phyloP scores from a whole-genome alignment of 2,797 vertebrate species.

The Spea hammondii region DNA sequence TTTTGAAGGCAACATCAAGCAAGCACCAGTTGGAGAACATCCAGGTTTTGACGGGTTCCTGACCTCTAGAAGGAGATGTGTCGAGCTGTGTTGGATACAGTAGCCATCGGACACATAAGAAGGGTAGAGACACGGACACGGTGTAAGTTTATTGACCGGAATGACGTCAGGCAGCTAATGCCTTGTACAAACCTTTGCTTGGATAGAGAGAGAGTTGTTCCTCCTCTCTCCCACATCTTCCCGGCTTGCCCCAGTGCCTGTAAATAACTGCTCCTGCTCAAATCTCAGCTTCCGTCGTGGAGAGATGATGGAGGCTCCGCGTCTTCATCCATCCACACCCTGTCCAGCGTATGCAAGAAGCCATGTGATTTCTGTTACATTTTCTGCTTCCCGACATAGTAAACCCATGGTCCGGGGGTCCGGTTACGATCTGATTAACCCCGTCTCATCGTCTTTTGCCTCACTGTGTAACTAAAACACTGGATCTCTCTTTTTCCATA shows the following conservation, averaged over 20 bases:
- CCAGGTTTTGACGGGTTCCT: neutral
- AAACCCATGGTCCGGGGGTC: no score
- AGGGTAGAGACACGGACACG: conserved; percentile 5
- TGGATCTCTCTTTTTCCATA: no score
- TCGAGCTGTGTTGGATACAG: neutral
- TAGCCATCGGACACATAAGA: neutral
- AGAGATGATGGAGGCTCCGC: conserved; percentile 5
- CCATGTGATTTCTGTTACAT: conserved; percentile 16
- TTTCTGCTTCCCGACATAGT: conserved; percentile 19
- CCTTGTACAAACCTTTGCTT: conserved; percentile 25
- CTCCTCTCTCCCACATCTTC: conserved; percentile 16
- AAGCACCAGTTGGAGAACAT: neutral
- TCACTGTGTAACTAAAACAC: no score
- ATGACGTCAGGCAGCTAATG: neutral
- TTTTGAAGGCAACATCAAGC: neutral
- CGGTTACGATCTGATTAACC: no score
- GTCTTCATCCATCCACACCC: conserved; percentile 4
- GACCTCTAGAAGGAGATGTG: neutral
- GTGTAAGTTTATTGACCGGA: conserved; percentile 4
- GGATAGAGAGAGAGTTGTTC: neutral
- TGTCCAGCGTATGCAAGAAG: conserved; percentile 5
- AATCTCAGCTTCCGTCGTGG: conserved; percentile 9
- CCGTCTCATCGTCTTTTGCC: no score
- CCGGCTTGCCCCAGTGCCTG: conserved; percentile 36
- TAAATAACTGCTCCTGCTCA: conserved; percentile 24